Base-by-base conservation (phyloP, 2,113 vertebrate genomes). In the Thalassoma bifasciatum region DNA sequence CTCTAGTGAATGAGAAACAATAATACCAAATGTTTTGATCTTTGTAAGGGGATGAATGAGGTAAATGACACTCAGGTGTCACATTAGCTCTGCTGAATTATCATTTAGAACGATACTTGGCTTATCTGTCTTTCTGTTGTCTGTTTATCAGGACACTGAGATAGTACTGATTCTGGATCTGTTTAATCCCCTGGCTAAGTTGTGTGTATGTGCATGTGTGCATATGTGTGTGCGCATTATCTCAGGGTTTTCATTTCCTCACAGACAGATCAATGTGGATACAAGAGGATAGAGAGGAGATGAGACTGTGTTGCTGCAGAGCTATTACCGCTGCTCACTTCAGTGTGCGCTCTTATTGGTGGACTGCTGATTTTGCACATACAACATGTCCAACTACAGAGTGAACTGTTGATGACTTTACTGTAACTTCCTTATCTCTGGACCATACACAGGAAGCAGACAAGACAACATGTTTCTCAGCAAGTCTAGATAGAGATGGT, bases 171-270 rank as follows among this genome's bases (percentile, higher is more conserved):
- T 61, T 12, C 72, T 69, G 22, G 53, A 61, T 69, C 66, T 60
- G 44, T 62, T 69, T 76, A 83, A 87, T 87, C 72, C 64, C 59
- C 44, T 54, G 38, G 52, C 71, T 67, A n/a, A n/a, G 73, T 64
- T 74, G 75, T 77, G 37, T 74, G 54, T 72, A 50, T 47, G 46
- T 46, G 65, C 49, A 37, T 30, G 57, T 12, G 24, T 24, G n/a
- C 49, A 19, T 36, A 30, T 24, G 34, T 11, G 24, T 61, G 19
- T 38, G 38, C 34, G 38, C 11, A 8, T 71, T 70, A 62, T 77
- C 59, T 59, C 58, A 64, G 51, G 49, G 22, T 69, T 75, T 77
- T 77, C 50, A 66, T 77, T 84, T 84, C 81, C 82, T 85, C 75
- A 21, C 72, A 72, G 60, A 75, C 51, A 52, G 44, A 72, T 64